phyloP scores from a whole-genome alignment of 2,113 vertebrate species.

The Varanus komodoensis region DNA sequence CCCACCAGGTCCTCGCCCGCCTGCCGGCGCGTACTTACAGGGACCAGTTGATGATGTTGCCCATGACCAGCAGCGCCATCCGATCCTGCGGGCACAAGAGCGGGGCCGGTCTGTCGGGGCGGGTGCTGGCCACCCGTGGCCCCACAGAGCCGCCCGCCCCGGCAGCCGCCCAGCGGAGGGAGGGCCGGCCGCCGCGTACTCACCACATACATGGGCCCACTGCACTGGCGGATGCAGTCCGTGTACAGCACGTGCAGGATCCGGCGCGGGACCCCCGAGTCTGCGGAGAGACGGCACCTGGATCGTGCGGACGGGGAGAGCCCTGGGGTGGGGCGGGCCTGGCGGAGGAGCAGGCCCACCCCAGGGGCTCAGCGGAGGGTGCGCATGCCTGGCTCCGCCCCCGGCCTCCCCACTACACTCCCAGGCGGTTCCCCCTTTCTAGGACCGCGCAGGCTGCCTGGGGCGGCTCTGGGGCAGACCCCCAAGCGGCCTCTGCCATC shows the following conservation, averaged over 20 bases:
- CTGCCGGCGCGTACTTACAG: constrained; percentile 84
- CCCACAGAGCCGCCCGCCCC: neutral
- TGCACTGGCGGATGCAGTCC: constrained; percentile 94
- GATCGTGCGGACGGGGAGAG: rapidly evolving
- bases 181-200: constrained; percentile 62
- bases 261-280: constrained; percentile 87
- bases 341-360: neutral
- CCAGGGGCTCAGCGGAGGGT: neutral
- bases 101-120: too few relatives aligned
- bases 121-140: rapidly evolving
- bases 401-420: neutral
- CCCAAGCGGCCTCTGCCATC: neutral
- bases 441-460: too few relatives aligned
- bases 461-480: too few relatives aligned
- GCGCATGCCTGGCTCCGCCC: neutral
- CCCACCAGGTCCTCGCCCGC: rapidly evolving
- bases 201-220: constrained; percentile 96
- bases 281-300: constrained; percentile 66
- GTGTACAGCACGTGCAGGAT: constrained; percentile 92
- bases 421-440: too few relatives aligned
- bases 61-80: constrained; percentile 97
- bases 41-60: constrained; percentile 98
- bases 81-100: constrained; percentile 83
- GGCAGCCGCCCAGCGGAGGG: neutral
- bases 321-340: rapidly evolving